These are phyloP conservation scores for Cuniculus paca DNA, from an alignment of 2,797 vertebrate species.

Conservation along the genomic window DNA sequence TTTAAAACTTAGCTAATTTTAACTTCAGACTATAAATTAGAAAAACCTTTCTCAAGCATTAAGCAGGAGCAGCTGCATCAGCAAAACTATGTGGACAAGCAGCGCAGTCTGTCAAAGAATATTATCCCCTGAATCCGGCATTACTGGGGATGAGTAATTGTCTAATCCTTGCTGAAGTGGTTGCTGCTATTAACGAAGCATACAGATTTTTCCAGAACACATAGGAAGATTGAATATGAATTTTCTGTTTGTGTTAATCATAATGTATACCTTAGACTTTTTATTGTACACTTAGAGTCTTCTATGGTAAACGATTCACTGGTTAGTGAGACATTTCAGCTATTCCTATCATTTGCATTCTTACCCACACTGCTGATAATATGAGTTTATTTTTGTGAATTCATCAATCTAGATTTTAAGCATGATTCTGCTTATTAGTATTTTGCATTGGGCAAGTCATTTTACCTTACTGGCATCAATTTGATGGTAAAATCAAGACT, in stretches of 20 bases:
- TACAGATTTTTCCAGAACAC: conserved; percentile 25
- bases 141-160: conserved; percentile 47
- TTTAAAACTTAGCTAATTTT: conserved; percentile 75
- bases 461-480: neutral
- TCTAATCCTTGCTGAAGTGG: neutral
- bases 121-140: neutral
- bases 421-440: neutral
- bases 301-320: neutral
- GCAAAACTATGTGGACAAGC: conserved; percentile 38
- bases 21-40: conserved; percentile 72
- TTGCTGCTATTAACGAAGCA: conserved; percentile 38
- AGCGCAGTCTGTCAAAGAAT: neutral
- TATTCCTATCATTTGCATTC: neutral
- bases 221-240: conserved; percentile 25
- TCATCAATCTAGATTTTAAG: neutral
- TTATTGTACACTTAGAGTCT: neutral
- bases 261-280: neutral
- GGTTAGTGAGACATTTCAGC: conserved; percentile 6
- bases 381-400: neutral
- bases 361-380: neutral
- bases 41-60: conserved; percentile 40
- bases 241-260: conserved; percentile 60
- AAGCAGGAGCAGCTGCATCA: conserved; percentile 59
- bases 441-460: neutral
- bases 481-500: neutral